These are phyloP conservation scores for Malurus splendens DNA, from an alignment of 2,797 vertebrate genomes.

Conservation along the genomic window DNA sequence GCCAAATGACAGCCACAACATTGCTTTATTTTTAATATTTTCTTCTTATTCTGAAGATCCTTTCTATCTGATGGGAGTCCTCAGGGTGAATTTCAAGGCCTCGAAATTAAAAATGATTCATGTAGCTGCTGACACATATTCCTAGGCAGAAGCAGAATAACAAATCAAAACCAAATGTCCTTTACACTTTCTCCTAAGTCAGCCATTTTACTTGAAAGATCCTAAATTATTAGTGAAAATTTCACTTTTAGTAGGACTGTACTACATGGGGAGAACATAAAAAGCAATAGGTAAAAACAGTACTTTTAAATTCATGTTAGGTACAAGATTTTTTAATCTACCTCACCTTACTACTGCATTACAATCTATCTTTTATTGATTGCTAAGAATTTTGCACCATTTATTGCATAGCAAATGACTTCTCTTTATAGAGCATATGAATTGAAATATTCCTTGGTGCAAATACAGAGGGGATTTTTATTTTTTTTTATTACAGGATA, in stretches of 20 bases:
- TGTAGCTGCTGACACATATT: background rate
- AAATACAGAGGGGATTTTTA: background rate
- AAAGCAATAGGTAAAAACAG: background rate
- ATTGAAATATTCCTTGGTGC: background rate
- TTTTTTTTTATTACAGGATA: background rate
- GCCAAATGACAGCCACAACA: background rate
- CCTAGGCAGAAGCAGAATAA: background rate
- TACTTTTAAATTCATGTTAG: background rate
- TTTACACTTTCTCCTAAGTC: background rate
- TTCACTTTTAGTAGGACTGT: background rate
- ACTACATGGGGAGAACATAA: background rate
- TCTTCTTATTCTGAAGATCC: background rate
- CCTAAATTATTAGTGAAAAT: background rate
- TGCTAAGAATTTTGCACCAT: background rate
- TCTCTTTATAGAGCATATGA: background rate
- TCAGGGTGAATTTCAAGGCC: background rate
- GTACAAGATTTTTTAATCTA: background rate
- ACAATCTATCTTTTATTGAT: background rate
- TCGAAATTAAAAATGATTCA: background rate
- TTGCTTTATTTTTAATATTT: background rate
- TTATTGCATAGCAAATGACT: background rate
- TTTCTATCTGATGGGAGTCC: background rate
- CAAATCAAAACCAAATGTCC: background rate
- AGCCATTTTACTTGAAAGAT: background rate
- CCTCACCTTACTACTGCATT: background rate